Base-by-base conservation (phyloP, 2,888 invertebrate species). In the Proisotoma minuta region DNA sequence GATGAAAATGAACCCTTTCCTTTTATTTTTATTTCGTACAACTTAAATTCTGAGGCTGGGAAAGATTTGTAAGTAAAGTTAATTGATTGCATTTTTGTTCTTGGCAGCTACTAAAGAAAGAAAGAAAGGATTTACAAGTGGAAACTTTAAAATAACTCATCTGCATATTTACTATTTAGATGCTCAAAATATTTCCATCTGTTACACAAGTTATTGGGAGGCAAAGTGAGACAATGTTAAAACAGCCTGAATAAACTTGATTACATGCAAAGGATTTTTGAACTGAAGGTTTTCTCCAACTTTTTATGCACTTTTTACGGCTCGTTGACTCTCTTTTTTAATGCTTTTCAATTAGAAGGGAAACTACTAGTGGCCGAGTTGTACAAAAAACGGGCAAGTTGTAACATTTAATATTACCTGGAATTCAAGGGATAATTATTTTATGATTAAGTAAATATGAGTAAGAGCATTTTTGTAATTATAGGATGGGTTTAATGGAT, bases 291-390 rank as follows among this genome's bases (percentile, higher is more conserved):
- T 15, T 51, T 18, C 27, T 26, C 5, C 4, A 27, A 2, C 15
- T 51, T 67, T 67, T 67, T 67, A 59, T 62, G 57, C 48, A 40
- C 57, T 67, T 67, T 67, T 64, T 62, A 67, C 64, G 67, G 62
- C 67, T 67, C 62, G 67, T 67, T 67, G 67, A 67, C 57, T 62
- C 63, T 60, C 63, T 63, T 27, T 24, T 51, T 51, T 51, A 51
- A 51, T 51, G 51, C 24, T 51, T 51, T n/a, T 10, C 26, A 51
- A 51, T 51, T 51, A 51, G 27, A 51, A 15, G 28, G 51, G 51
- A 24, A 28, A 24, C 12, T 43, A 18, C 43, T 43, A 43, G n/a
- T 43, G n/a, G n/a, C n/a, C n/a, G n/a, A n/a, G n/a, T n/a, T n/a
- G n/a, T n/a, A n/a, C n/a, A n/a, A n/a, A n/a, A n/a, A n/a, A n/a